phyloP scores from a whole-genome alignment of 2,888 invertebrate species.

The Perdita meconis region DNA sequence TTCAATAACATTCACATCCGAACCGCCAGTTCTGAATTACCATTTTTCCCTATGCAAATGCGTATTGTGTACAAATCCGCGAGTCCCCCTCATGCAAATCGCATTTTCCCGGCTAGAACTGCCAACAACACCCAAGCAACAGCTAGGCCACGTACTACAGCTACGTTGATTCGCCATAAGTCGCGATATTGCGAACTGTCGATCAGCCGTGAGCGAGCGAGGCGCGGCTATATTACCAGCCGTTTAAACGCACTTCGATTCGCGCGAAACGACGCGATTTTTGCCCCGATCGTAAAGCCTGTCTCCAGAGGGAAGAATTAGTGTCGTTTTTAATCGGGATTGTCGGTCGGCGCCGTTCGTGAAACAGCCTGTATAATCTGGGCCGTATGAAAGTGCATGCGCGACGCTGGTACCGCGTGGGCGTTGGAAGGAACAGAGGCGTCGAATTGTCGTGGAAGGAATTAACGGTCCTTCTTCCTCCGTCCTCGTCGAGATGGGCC shows the following conservation, averaged over 20 bases:
- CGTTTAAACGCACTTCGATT: background rate
- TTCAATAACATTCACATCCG: constrained; percentile 22
- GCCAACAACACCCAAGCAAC: background rate
- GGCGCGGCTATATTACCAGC: background rate
- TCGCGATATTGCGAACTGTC: background rate
- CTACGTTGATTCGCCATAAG: background rate
- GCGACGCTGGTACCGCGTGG: constrained; percentile 47
- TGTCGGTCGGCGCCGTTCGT: constrained; percentile 1
- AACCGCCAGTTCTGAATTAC: constrained; percentile 11
- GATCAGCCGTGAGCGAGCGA: background rate
- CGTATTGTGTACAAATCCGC: constrained; percentile 46
- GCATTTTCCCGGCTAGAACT: constrained; percentile 9
- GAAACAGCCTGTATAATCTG: constrained; percentile 27
- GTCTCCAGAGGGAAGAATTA: background rate
- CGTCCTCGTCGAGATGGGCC: constrained; percentile 36
- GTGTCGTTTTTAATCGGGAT: background rate
- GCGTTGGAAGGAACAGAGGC: constrained; percentile 64
- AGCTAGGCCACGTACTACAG: background rate
- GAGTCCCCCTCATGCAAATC: constrained; percentile 43
- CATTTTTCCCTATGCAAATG: constrained; percentile 46
- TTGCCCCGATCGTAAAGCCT: background rate
- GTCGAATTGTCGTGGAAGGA: constrained; percentile 68
- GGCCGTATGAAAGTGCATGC: constrained; percentile 40
- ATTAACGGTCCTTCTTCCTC: constrained; percentile 48
- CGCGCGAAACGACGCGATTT: constrained; percentile 4